Evolutionary conservation across 1,140 invertebrate genomes (phyloP), one percentile per base, ranked within the genome.

Genomic region (Apis dorsata): DNA sequence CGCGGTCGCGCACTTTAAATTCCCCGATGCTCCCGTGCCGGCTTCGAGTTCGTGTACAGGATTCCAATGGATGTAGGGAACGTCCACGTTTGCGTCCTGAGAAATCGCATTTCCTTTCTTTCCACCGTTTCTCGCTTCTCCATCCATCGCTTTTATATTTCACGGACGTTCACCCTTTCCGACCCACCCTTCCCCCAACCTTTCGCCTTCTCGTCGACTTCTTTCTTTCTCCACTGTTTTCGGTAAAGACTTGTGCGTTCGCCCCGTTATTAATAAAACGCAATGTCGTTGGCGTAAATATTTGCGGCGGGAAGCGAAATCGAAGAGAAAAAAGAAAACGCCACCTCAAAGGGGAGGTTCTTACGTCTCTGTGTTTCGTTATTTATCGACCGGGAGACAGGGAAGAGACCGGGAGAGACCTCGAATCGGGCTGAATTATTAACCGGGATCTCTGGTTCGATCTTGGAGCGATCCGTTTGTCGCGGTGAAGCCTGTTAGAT

Each of bases 1-100:
- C 72, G 60, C 28, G 77, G 77, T 62, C n/a, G 19, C 68, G 77
- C 77, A 77, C 77, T 86, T 86, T 87, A 77, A 76, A 85, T 86
- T 83, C 55, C 65, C 34, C 85, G 85, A 72, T 86, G 85, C 60
- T 86, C 70, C 65, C 17, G 53, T 70, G 60, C 3, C 85, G 85
- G 77, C 71, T 73, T 87, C 80, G 60, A 71, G 55, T 83, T 79
- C 81, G 80, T 85, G 86, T 75, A 51, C 72, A 10, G 68, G 86
- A 83, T 88, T 83, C 73, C 76, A 44, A 55, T 82, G 57, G 76
- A 24, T 51, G 44, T 12, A 0, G 59, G 66, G 59, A 34, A 55
- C 72, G 63, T 76, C 79, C 63, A 34, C 21, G 21, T 9, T 12
- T 9, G 49, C 49, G 10, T 12, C 55, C n/a, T 53, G 74, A 77